Evolutionary conservation across 1,140 invertebrate species (phyloP), one percentile per base, ranked within the genome.

Genomic region (Drosophila sechellia): DNA sequence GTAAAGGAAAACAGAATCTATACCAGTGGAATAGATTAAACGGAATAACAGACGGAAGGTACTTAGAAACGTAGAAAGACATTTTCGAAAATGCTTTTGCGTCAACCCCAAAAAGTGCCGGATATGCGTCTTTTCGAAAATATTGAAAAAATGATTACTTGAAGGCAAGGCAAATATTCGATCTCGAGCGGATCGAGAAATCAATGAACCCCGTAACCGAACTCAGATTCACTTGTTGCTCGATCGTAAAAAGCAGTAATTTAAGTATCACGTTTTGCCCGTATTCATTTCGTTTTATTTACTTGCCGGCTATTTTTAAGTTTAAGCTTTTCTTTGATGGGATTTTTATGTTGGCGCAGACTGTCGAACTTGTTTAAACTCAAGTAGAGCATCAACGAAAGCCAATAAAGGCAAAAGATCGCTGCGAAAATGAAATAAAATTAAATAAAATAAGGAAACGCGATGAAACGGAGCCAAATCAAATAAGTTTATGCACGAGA

Each of bases 211-310:
- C 35, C 22, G 25, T 34, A 49, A 54, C 53, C 53, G 40, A 39
- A 40, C 58, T 60, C 57, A 71, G 50, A 79, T 71, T 70, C 68
- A 79, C 79, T 79, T 69, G 74, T 53, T 74, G 43, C 34, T 13
- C 10, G 11, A 37, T 31, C 40, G 65, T 71, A 49, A 85, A 81
- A 79, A 80, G 53, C 61, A 10, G 46, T 72, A 59, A 80, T 87
- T 89, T 73, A 68, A 79, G 79, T 65, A 79, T 89, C 84, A 89
- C 84, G 79, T 84, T 84, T 81, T 84, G 77, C 48, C 72, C 66
- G 42, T 48, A 57, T 17, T 58, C 60, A 69, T 79, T 61, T 63
- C 78, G 35, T 71, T 81, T 80, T 72, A 66, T 81, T 80, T 79
- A 61, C 72, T 70, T 46, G 63, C 45, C 3, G 42, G 53, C 43